Evolutionary conservation across 35 echinoderm and acorn worm species (phyloP).

Genomic region (Eucidaris tribuloides): DNA sequence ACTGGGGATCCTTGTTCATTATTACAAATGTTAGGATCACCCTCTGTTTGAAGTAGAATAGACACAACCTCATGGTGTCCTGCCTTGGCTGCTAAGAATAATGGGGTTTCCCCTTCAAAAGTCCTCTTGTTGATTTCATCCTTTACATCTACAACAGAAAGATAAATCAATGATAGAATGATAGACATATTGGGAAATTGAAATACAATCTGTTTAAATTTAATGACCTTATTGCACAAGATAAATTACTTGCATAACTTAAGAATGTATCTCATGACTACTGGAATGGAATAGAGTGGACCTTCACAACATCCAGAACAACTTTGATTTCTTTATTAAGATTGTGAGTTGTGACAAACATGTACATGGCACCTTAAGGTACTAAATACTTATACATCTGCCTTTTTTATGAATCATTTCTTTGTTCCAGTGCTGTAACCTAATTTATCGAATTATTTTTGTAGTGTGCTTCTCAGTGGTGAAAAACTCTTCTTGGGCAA

Average conservation of each 20-base stretch:
- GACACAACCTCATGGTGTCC: constrained; percentile 55
- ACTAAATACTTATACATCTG: too few species aligned
- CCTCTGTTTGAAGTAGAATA: constrained; percentile 55
- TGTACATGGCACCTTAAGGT: too few species aligned
- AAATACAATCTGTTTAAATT: not conserved
- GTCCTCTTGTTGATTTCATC: constrained; percentile 49
- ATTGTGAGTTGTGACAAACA: too few species aligned
- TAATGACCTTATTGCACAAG: not conserved
- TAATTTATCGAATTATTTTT: too few species aligned
- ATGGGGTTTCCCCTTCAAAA: constrained; percentile 67
- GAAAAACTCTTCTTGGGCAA: too few species aligned
- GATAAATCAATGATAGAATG: not conserved
- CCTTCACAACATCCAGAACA: too few species aligned
- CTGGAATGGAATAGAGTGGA: not conserved
- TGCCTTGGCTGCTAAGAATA: constrained; percentile 68
- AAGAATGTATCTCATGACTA: not conserved
- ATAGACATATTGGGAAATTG: not conserved
- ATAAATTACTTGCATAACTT: not conserved
- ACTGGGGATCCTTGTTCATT: constrained; percentile 65
- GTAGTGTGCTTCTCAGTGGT: too few species aligned
- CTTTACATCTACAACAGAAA: constrained; percentile 38
- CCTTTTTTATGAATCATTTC: too few species aligned
- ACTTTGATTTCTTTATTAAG: too few species aligned
- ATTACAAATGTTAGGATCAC: constrained; percentile 59
- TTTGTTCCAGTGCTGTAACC: too few species aligned